A percentile compares a stretch with the other conserved stretches of the same genome.
These are phyloP conservation scores for Drosophila neotestacea DNA, from an alignment of 2,888 invertebrate species.

Conservation along the genomic window DNA sequence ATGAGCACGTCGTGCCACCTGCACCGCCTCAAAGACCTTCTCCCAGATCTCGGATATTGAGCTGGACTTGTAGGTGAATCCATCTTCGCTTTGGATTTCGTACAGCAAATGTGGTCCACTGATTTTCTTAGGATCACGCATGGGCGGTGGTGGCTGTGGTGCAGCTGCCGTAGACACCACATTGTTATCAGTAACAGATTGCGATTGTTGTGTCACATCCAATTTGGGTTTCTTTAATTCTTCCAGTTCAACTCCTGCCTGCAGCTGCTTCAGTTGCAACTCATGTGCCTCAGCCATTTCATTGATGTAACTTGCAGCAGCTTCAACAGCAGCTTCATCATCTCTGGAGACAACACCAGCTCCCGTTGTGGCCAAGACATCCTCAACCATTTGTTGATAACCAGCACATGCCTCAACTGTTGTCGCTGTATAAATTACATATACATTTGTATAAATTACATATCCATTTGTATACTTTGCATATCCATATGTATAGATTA, in stretches of 20 bases:
- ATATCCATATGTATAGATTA: too few relatives aligned
- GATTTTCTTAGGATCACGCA: constrained; percentile 77
- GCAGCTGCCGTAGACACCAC: constrained; percentile 49
- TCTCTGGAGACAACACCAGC: constrained; percentile 52
- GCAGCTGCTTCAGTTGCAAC: constrained; percentile 60
- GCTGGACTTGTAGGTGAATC: constrained; percentile 93
- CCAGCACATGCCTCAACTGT: constrained; percentile 71
- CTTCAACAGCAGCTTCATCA: constrained; percentile 71
- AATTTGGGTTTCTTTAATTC: constrained; percentile 59
- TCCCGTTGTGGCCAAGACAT: constrained; percentile 68
- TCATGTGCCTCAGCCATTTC: constrained; percentile 81
- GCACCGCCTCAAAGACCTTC: constrained; percentile 95
- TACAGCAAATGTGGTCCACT: constrained; percentile 90
- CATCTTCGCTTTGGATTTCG: constrained; percentile 96
- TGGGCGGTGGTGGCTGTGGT: constrained; percentile 66
- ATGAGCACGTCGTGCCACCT: constrained; percentile 92
- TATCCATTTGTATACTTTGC: too few relatives aligned
- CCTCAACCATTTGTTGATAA: constrained; percentile 72
- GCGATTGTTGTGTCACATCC: constrained; percentile 11
- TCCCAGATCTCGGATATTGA: constrained; percentile 94
- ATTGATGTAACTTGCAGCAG: constrained; percentile 77
- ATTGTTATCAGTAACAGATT: constrained; percentile 1
- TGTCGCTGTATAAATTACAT: too few relatives aligned
- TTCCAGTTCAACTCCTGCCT: constrained; percentile 58
- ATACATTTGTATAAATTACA: too few relatives aligned